These are phyloP conservation scores for Nesoenas mayeri DNA, from an alignment of 2,113 vertebrate species.

Conservation along the genomic window DNA sequence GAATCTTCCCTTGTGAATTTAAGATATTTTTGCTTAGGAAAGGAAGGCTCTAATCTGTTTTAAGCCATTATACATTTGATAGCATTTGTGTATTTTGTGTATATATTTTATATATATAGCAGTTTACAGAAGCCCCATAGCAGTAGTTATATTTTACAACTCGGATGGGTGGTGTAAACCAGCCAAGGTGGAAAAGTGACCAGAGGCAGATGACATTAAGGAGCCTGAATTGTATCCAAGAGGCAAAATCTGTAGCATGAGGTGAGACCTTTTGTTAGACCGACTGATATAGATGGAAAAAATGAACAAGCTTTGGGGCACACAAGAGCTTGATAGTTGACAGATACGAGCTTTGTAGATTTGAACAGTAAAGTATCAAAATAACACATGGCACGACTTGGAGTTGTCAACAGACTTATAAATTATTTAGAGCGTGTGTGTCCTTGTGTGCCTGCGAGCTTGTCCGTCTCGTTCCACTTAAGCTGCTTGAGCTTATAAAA, in stretches of 20 bases:
- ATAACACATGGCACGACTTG: slow-evolving; percentile 51
- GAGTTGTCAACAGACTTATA: slow-evolving; percentile 52
- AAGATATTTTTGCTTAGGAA: not conserved
- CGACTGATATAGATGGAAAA: not conserved
- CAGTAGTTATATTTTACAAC: not conserved
- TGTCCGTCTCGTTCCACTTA: not conserved
- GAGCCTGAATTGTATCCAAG: not conserved
- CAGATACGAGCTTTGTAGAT: slow-evolving; percentile 5
- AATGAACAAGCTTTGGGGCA: slow-evolving; percentile 43
- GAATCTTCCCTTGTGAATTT: slow-evolving; percentile 1
- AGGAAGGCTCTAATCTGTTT: not conserved
- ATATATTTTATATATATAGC: not conserved
- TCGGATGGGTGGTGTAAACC: not conserved
- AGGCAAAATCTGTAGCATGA: not conserved
- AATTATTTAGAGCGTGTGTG: slow-evolving; percentile 33
- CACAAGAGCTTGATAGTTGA: not conserved
- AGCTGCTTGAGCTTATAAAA: not conserved
- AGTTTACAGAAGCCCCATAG: not conserved
- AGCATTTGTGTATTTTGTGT: not conserved
- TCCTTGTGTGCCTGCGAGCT: slow-evolving; percentile 21
- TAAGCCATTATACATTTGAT: not conserved
- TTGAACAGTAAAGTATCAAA: slow-evolving; percentile 31
- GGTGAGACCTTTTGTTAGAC: not conserved
- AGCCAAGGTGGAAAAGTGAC: not conserved
- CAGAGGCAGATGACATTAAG: not conserved